Base-by-base conservation (phyloP, 2,888 invertebrate species). In the Epirrhoe alternata region DNA sequence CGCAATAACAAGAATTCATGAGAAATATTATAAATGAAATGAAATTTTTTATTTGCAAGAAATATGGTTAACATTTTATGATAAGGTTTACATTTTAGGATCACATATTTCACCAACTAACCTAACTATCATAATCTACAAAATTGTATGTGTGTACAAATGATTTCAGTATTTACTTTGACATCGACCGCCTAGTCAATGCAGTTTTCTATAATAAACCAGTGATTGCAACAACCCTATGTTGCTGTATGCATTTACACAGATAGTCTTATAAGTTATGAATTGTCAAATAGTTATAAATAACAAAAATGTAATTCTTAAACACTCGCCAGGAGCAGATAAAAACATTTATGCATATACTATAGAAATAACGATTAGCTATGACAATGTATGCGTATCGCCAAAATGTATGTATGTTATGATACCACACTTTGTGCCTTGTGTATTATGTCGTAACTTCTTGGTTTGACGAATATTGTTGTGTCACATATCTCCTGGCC, bases 181-280 rank as follows among this genome's bases (percentile, higher is more conserved):
- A 35, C 61, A 66, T 61, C 57, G 66, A 58, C 49, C 35, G 12
- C 53, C 66, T 66, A 66, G 66, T 66, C 66, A 61, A 49, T 52
- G 31, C 56, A 55, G 17, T 49, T 63, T 51, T 1, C 31, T 14
- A 49, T 58, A 55, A 24, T 52, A 33, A 61, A 64, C 38, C 61
- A 61, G 55, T 64, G 53, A 57, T 51, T 16, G 31, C 12, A 31
- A 58, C 7, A 24, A 45, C 6, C 49, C 6, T 5, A 30, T 38
- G 8, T 60, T n/a, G 30, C 38, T 60, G 8, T 52, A 31, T 56
- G 61, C 54, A 61, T 54, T 54, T 61, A 61, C 47, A 50, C 17
- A 42, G 12, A 38, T 42, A 42, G 38, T 42, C 5, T 14, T 14
- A 45, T 16, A 14, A 47, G 47, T 47, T 47, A 47, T 47, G 47